Percentiles rank a stretch among this genome's conserved stretches.
phyloP scores from a whole-genome alignment of 30 jellyfish, hydroid and myxozoan genomes.

The Aurelia sp. region DNA sequence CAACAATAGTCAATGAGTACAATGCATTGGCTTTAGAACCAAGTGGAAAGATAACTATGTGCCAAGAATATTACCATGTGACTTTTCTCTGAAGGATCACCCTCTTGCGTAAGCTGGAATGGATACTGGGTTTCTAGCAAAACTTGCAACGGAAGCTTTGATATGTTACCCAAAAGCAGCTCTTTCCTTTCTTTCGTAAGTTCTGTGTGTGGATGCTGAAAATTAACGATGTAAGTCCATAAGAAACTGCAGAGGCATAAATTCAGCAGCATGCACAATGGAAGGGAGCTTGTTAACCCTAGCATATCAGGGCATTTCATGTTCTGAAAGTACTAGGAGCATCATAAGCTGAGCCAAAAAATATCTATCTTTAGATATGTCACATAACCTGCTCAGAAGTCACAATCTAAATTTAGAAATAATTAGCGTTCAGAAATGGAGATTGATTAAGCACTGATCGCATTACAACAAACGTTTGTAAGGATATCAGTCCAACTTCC shows the following conservation, averaged over 20 bases:
- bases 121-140: conserved; percentile 78
- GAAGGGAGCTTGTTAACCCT: too few species aligned
- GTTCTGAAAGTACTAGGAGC: too few species aligned
- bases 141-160: conserved; percentile 76
- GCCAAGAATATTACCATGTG: conserved; percentile 22
- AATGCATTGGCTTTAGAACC: too few species aligned
- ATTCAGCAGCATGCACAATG: background rate
- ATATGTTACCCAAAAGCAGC: conserved; percentile 67
- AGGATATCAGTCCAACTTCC: background rate
- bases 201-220: conserved; percentile 86
- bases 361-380: too few species aligned
- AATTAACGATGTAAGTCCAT: background rate
- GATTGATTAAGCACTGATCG: background rate
- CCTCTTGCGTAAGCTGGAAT: conserved; percentile 55
- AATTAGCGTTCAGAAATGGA: background rate
- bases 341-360: background rate
- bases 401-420: background rate
- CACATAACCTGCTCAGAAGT: background rate
- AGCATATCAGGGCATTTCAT: too few species aligned
- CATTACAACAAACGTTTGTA: background rate
- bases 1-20: too few species aligned
- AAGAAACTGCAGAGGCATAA: background rate
- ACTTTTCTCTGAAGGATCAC: conserved; percentile 15
- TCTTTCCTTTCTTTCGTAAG: conserved; percentile 77
- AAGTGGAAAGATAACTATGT: too few species aligned